These are phyloP conservation scores for Dendrolimus kikuchii DNA, from an alignment of 1,140 invertebrate genomes.

Conservation along the genomic window DNA sequence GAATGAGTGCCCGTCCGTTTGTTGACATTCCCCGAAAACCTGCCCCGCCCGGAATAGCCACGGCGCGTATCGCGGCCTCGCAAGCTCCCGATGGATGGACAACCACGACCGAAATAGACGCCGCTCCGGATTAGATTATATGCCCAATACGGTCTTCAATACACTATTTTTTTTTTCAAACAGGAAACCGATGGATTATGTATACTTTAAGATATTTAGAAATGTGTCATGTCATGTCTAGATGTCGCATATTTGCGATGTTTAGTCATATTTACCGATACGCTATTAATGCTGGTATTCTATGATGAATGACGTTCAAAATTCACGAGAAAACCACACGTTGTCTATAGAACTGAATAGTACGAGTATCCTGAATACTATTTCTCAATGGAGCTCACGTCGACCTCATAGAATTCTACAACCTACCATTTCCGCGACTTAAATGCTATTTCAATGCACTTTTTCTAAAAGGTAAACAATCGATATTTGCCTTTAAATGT, in stretches of 20 bases:
- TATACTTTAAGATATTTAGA: neutral
- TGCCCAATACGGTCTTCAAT: slow-evolving; percentile 48
- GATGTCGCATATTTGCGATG: neutral
- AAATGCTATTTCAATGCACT: no score
- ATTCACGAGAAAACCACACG: no score
- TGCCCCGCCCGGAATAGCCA: slow-evolving; percentile 60
- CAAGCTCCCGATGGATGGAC: slow-evolving; percentile 56
- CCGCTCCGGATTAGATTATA: slow-evolving; percentile 42
- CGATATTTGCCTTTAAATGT: no score
- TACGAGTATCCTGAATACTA: no score
- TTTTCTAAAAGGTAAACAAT: no score
- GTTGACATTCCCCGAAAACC: slow-evolving; percentile 70
- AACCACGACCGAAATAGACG: slow-evolving; percentile 55
- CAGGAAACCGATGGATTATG: slow-evolving; percentile 34
- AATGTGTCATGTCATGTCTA: slow-evolving; percentile 1
- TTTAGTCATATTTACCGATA: neutral
- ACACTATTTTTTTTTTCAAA: slow-evolving; percentile 34
- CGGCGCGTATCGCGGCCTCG: slow-evolving; percentile 45
- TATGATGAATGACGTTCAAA: no score
- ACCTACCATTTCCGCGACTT: no score
- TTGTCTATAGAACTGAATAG: no score
- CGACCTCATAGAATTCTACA: no score
- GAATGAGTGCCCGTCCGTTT: slow-evolving; percentile 62
- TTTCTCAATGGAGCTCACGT: no score
- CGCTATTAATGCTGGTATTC: no score